phyloP scores from a whole-genome alignment of 30 jellyfish, hydroid and myxozoan genomes.

The Morbakka virulenta region DNA sequence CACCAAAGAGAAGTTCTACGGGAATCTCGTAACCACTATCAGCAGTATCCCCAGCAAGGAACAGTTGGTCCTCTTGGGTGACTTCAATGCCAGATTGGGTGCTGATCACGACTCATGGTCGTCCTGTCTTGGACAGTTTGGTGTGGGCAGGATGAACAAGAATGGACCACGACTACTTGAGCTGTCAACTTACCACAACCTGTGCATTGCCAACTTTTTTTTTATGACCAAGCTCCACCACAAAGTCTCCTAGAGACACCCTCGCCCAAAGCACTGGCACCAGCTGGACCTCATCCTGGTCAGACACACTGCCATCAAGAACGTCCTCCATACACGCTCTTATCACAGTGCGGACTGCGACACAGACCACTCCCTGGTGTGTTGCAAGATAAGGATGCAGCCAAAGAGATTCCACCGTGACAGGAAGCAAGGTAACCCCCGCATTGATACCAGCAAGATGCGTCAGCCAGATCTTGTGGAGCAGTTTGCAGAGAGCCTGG shows the following conservation, averaged over 20 bases:
- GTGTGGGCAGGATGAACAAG: constrained; percentile 30
- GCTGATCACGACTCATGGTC: no score
- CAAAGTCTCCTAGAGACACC: constrained; percentile 40
- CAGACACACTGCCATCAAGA: constrained; percentile 3
- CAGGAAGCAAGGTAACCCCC: not conserved
- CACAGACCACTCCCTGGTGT: constrained; percentile 57
- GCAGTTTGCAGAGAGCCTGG: no score
- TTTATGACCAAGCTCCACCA: constrained; percentile 34
- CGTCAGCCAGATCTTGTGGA: no score
- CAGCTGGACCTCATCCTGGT: constrained; percentile 45
- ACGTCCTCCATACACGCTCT: constrained; percentile 32
- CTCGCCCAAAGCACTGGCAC: constrained; percentile 52
- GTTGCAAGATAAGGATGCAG: constrained; percentile 4
- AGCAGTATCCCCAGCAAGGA: no score
- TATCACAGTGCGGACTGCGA: constrained; percentile 58
- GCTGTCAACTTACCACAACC: constrained; percentile 16
- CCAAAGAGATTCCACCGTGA: constrained; percentile 21
- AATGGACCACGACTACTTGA: constrained; percentile 28
- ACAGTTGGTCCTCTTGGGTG: no score
- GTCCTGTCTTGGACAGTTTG: constrained; percentile 30
- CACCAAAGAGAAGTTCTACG: no score
- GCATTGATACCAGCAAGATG: no score
- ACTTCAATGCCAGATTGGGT: no score
- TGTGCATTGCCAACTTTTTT: constrained; percentile 25
- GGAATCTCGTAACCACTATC: no score